These are phyloP conservation scores for Asbolus verrucosus DNA, from an alignment of 1,140 invertebrate genomes.

Conservation along the genomic window DNA sequence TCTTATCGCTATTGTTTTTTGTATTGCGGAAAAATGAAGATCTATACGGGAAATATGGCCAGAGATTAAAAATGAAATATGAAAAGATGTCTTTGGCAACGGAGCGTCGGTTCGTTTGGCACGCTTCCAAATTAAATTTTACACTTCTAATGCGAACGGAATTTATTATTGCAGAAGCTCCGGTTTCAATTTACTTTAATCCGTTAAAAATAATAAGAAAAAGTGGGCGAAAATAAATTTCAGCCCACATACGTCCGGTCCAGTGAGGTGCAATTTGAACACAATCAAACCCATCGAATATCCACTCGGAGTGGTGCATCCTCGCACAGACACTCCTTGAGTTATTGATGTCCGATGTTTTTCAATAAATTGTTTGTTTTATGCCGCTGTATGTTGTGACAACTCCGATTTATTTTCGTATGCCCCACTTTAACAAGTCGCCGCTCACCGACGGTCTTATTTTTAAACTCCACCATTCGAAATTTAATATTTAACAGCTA, in stretches of 20 bases:
- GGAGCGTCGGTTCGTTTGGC: conserved; percentile 48
- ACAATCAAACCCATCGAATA: conserved; percentile 10
- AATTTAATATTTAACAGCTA: too few species aligned
- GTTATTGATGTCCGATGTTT: too few species aligned
- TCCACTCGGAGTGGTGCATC: not conserved
- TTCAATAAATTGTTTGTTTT: too few species aligned
- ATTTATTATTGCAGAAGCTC: conserved; percentile 56
- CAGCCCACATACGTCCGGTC: not conserved
- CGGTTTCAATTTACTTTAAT: conserved; percentile 52
- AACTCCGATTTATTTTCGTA: too few species aligned
- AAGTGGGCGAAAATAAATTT: too few species aligned
- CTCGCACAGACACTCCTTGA: too few species aligned
- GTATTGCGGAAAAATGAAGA: conserved; percentile 10
- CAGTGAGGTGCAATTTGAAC: not conserved
- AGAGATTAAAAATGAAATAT: conserved; percentile 48
- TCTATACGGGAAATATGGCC: conserved; percentile 25
- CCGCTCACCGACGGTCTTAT: too few species aligned
- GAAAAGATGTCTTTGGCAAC: conserved; percentile 50
- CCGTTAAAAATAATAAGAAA: conserved; percentile 28
- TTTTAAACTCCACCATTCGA: too few species aligned
- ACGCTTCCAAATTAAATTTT: conserved; percentile 55
- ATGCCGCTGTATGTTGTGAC: too few species aligned
- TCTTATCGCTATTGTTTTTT: conserved; percentile 1
- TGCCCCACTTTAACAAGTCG: too few species aligned
- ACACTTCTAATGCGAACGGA: conserved; percentile 54